Evolutionary conservation across 2,888 invertebrate genomes (phyloP).

Genomic region (Hofmannophila pseudospretella): DNA sequence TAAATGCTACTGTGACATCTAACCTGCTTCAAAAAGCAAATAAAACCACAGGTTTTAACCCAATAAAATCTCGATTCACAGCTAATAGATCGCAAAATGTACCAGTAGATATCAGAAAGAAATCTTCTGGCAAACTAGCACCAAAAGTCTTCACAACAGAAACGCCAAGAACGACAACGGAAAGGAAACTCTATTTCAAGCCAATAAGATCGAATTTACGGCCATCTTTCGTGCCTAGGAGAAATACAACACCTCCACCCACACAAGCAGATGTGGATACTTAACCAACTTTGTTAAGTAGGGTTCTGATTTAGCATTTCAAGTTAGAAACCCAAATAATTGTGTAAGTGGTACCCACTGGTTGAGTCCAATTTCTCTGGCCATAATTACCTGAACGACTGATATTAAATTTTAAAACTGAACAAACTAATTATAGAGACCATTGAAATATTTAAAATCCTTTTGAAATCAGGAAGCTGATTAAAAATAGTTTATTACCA

Average conservation of each 20-base stretch:
- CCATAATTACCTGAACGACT: constrained; percentile 25
- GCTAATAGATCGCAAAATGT: constrained; percentile 60
- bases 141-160: constrained; percentile 55
- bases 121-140: constrained; percentile 30
- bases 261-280: constrained; percentile 25
- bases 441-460: no score
- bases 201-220: constrained; percentile 57
- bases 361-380: constrained; percentile 43
- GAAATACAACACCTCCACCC: constrained; percentile 42
- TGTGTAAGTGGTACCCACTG: constrained; percentile 22
- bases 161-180: constrained; percentile 54
- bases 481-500: no score
- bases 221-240: constrained; percentile 61
- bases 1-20: constrained; percentile 36
- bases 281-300: constrained; percentile 21
- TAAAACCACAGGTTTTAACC: constrained; percentile 52
- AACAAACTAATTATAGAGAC: no score
- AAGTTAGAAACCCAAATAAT: constrained; percentile 1
- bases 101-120: constrained; percentile 58
- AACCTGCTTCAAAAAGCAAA: constrained; percentile 48
- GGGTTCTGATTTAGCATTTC: constrained; percentile 6
- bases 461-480: no score
- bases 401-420: no score
- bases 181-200: constrained; percentile 55
- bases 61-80: constrained; percentile 53